These are phyloP conservation scores for Harpalus rubripes DNA, from an alignment of 2,888 invertebrate species.

Conservation along the genomic window DNA sequence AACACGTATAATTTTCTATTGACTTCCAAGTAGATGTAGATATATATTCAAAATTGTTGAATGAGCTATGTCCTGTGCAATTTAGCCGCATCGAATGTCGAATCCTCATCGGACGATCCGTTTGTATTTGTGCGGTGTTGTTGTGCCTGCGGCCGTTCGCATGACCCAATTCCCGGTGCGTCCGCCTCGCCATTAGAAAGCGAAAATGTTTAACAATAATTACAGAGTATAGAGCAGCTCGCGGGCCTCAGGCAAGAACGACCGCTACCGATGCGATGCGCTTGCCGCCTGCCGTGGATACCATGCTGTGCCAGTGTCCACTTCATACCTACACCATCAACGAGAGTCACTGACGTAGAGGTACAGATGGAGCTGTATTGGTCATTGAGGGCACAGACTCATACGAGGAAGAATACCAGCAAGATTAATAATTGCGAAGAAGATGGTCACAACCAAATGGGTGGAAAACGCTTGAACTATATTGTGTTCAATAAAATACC, in stretches of 20 bases:
- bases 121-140: constrained; percentile 43
- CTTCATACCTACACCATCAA: background rate
- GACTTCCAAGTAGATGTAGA: too few species aligned
- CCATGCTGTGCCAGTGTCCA: constrained; percentile 44
- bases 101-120: background rate
- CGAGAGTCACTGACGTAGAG: background rate
- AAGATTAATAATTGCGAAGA: too few species aligned
- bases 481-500: too few species aligned
- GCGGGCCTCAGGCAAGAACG: constrained; percentile 39
- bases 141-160: constrained; percentile 39
- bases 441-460: too few species aligned
- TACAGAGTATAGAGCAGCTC: constrained; percentile 68
- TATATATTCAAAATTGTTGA: too few species aligned
- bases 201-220: constrained; percentile 75
- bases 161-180: constrained; percentile 60
- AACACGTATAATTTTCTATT: too few species aligned
- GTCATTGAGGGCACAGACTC: too few species aligned
- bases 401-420: too few species aligned
- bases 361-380: background rate
- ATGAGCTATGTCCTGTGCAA: background rate
- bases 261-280: constrained; percentile 60
- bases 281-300: constrained; percentile 36
- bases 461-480: too few species aligned
- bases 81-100: background rate
- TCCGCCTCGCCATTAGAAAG: constrained; percentile 73